These are phyloP conservation scores for Lucinisca nassula DNA, from an alignment of 2,888 invertebrate species.

Conservation along the genomic window DNA sequence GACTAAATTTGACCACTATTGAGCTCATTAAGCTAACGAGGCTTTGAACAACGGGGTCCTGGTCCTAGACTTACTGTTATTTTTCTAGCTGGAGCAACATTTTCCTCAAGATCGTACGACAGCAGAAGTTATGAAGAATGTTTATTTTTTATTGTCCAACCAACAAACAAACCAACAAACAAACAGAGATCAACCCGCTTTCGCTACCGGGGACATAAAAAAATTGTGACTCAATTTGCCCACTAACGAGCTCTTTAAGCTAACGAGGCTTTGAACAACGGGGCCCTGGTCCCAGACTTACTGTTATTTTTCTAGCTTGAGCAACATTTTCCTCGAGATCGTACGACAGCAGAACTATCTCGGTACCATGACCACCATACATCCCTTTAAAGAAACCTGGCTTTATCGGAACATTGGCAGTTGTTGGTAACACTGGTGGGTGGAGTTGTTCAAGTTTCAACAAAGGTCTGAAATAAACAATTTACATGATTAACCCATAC, in stretches of 20 bases:
- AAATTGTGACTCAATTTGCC: too few relatives aligned
- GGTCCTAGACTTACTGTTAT: conserved; percentile 82
- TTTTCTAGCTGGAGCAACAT: conserved; percentile 75
- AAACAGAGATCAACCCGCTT: too few relatives aligned
- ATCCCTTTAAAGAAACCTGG: conserved; percentile 85
- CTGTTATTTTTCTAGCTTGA: conserved; percentile 81
- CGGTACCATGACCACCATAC: conserved; percentile 85
- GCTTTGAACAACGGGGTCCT: too few relatives aligned
- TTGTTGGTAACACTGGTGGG: neutral
- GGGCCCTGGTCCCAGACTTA: conserved; percentile 73
- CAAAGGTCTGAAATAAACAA: neutral
- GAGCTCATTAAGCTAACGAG: too few relatives aligned
- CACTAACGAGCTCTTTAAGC: too few relatives aligned
- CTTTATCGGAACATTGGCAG: conserved; percentile 55
- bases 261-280: too few relatives aligned
- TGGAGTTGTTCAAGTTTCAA: neutral
- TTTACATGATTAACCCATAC: too few relatives aligned
- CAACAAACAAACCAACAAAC: too few relatives aligned
- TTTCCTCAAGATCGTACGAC: conserved; percentile 72
- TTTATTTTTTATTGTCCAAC: too few relatives aligned
- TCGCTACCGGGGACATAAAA: too few relatives aligned
- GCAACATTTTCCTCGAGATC: conserved; percentile 67
- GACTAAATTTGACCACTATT: too few relatives aligned
- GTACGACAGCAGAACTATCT: conserved; percentile 81
- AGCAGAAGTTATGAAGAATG: too few relatives aligned